phyloP scores from a whole-genome alignment of 2,113 vertebrate species.

The Myrmophylax atrothorax region DNA sequence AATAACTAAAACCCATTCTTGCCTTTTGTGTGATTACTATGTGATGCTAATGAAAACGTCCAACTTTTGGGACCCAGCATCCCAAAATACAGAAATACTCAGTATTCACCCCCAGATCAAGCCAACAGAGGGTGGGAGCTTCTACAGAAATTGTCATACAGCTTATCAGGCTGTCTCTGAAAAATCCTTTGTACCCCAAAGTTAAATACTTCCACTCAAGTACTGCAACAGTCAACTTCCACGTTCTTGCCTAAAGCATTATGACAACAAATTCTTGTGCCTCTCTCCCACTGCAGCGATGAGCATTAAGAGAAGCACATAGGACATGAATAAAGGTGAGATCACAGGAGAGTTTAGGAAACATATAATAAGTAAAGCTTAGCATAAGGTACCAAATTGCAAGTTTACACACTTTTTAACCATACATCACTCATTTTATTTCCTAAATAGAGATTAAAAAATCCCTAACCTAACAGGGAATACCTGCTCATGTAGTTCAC shows the following conservation, averaged over 20 bases:
- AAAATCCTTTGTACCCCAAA: background rate
- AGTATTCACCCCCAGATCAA: background rate
- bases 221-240: background rate
- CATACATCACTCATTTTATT: background rate
- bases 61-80: background rate
- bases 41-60: background rate
- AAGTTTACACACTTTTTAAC: background rate
- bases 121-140: background rate
- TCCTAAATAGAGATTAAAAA: background rate
- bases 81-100: background rate
- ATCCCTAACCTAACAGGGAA: background rate
- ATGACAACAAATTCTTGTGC: background rate
- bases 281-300: background rate
- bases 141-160: background rate
- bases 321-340: background rate
- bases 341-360: background rate
- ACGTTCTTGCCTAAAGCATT: background rate
- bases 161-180: background rate
- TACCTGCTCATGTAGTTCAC: background rate
- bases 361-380: background rate
- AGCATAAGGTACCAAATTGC: background rate
- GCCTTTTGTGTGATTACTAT: background rate
- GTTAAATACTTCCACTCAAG: background rate
- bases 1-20: background rate
- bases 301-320: background rate